Evolutionary conservation across 92 coral and sea anemone species (phyloP), one percentile per base, ranked within the genome.

Genomic region (Parazoanthus swiftii): DNA sequence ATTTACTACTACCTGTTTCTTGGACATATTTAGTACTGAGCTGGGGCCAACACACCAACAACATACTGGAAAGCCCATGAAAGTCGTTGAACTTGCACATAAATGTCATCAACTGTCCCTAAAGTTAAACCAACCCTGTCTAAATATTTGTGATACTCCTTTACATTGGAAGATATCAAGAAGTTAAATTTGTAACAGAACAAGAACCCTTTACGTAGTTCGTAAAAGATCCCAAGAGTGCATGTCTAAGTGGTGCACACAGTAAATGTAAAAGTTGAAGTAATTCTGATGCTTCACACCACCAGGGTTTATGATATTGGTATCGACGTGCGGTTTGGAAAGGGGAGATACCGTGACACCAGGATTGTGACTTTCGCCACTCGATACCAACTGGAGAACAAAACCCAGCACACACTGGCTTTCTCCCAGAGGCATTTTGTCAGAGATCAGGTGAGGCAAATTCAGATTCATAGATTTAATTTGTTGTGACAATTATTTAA

Each of bases 271-370:
- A 51, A 15, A 29, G 50, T 35, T 56, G 15, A 76, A 25, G 29
- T 18, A 48, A 44, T 10, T 29, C 63, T 70, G 18, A 20, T 75
- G 59, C 35, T 37, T 8, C 35, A 67, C 25, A 77, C 38, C 14
- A 67, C 37, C 85, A 97, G 99, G 99, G 99, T 97, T 26, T 97
- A 97, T 79, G 99, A 97, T 83, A 94, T 97, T 72, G 99, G 99
- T 88, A 97, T 97, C 6, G 99, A 97, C 67, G 99, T 97, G 76
- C 96, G 99, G 3, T 95, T 92, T 88, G 99, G 99, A 20, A 93
- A 92, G 66, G 99, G 98, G 77, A 95, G 96, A 14, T 97, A 93
- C 85, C 93, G 96, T 20, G 98, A 95, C 78, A 97, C 99, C 33
- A 89, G 97, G 88, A 95, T 97, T 76, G 98, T 97, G 3, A 97